These are phyloP conservation scores for Enteromius radiatus DNA, from an alignment of 2,797 vertebrate species.

Conservation along the genomic window DNA sequence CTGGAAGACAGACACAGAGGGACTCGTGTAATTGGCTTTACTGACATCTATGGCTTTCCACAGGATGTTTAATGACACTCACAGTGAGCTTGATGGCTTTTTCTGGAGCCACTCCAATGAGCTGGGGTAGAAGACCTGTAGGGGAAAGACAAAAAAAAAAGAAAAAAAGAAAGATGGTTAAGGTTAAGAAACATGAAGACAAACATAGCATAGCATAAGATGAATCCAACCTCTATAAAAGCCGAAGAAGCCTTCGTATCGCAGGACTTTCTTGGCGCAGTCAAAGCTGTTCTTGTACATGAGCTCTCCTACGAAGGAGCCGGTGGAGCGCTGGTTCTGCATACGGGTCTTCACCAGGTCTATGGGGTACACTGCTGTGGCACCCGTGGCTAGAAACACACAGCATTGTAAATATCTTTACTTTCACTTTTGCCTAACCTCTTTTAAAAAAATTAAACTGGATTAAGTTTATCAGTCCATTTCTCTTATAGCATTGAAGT, in stretches of 20 bases:
- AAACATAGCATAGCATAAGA: background rate
- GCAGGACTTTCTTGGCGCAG: slow-evolving; percentile 97
- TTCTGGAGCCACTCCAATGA: slow-evolving; percentile 98
- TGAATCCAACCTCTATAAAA: slow-evolving; percentile 89
- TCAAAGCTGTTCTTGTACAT: slow-evolving; percentile 99
- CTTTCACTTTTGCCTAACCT: background rate
- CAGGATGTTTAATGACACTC: slow-evolving; percentile 58
- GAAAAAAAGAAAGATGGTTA: no score
- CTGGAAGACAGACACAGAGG: slow-evolving; percentile 74
- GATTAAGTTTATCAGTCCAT: background rate
- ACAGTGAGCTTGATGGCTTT: slow-evolving; percentile 99
- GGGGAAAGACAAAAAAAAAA: no score
- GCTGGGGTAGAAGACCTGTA: slow-evolving; percentile 95
- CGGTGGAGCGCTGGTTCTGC: slow-evolving; percentile 95
- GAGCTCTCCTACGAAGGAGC: slow-evolving; percentile 94
- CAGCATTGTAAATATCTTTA: background rate
- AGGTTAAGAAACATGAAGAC: background rate
- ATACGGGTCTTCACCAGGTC: slow-evolving; percentile 98
- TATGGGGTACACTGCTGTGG: slow-evolving; percentile 96
- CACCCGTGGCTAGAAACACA: slow-evolving; percentile 86
- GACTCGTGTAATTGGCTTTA: background rate
- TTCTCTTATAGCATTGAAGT: background rate
- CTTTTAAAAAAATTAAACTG: background rate
- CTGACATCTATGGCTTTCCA: background rate
- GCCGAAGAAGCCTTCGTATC: slow-evolving; percentile 96